These are phyloP conservation scores for Limanda limanda DNA, from an alignment of 2,113 vertebrate species.

Conservation along the genomic window DNA sequence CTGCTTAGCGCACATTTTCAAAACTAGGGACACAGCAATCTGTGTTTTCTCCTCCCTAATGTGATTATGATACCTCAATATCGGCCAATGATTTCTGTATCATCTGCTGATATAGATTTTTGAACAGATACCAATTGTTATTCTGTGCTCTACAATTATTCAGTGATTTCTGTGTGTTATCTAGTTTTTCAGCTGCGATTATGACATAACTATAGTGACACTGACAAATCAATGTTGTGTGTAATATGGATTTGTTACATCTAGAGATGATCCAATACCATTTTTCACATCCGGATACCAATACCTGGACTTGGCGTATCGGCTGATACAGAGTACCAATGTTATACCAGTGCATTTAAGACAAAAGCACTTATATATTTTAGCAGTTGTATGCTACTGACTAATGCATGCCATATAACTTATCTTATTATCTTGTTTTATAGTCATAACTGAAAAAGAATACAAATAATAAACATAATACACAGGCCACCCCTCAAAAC, in stretches of 20 bases:
- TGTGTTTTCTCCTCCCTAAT: not conserved
- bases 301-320: no score
- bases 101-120: not conserved
- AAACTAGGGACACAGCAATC: not conserved
- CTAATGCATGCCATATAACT: no score
- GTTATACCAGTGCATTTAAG: no score
- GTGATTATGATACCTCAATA: not conserved
- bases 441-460: no score
- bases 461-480: no score
- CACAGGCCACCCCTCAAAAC: no score
- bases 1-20: not conserved
- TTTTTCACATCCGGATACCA: no score
- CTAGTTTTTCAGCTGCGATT: not conserved
- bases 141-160: not conserved
- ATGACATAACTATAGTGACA: not conserved
- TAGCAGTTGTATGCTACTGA: no score
- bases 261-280: no score
- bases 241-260: not conserved
- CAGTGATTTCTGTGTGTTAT: conserved; percentile 6
- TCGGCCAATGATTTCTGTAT: not conserved
- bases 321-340: no score
- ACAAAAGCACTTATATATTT: no score
- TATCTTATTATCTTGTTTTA: no score
- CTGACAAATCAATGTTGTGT: not conserved
- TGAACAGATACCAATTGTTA: not conserved